phyloP scores from a whole-genome alignment of 2,888 invertebrate genomes.

The Atherix ibis region DNA sequence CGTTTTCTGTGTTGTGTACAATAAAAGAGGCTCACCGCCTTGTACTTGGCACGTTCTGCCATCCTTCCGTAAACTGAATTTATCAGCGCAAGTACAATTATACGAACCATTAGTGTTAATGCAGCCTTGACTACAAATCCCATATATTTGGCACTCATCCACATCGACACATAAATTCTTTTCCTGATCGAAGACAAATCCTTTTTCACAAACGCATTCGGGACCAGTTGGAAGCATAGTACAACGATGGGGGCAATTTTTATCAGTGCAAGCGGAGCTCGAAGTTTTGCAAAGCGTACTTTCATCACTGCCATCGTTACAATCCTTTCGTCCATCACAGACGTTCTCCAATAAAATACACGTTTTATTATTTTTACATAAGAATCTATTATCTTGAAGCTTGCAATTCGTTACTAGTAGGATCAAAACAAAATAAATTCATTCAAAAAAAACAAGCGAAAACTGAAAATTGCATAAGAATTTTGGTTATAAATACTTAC shows the following conservation, averaged over 20 bases:
- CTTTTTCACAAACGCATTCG: slow-evolving; percentile 41
- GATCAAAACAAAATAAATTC: not conserved
- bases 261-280: slow-evolving; percentile 17
- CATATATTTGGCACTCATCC: slow-evolving; percentile 46
- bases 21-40: slow-evolving; percentile 47
- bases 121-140: slow-evolving; percentile 56
- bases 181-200: slow-evolving; percentile 19
- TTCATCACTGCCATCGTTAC: slow-evolving; percentile 49
- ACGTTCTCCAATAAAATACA: slow-evolving; percentile 37
- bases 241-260: slow-evolving; percentile 23
- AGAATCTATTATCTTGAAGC: slow-evolving; percentile 33
- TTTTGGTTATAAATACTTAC: too few relatives aligned
- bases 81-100: slow-evolving; percentile 45
- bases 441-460: too few relatives aligned
- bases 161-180: slow-evolving; percentile 34
- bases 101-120: slow-evolving; percentile 42
- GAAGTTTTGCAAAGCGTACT: slow-evolving; percentile 27
- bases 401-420: slow-evolving; percentile 30
- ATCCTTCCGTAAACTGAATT: slow-evolving; percentile 37
- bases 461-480: too few relatives aligned
- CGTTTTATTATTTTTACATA: slow-evolving; percentile 37
- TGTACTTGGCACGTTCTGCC: slow-evolving; percentile 38
- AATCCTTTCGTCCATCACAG: slow-evolving; percentile 41
- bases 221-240: slow-evolving; percentile 28
- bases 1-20: slow-evolving; percentile 49